phyloP scores from a whole-genome alignment of 2,888 invertebrate genomes.

The Zele albiditarsus region DNA sequence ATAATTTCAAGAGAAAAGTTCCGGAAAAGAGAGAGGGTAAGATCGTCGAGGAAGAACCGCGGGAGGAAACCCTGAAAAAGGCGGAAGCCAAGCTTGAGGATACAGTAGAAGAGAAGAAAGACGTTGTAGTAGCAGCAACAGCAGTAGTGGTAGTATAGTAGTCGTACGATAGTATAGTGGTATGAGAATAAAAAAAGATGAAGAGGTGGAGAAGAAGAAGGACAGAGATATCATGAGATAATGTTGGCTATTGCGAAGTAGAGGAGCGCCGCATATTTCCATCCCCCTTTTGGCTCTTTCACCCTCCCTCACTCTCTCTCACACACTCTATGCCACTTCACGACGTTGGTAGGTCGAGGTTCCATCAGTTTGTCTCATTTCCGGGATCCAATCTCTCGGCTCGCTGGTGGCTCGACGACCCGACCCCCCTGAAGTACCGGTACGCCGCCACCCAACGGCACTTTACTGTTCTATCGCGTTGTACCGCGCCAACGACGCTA shows the following conservation, averaged over 20 bases:
- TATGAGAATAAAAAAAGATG: slow-evolving; percentile 26
- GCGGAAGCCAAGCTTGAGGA: slow-evolving; percentile 30
- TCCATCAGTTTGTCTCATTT: slow-evolving; percentile 71
- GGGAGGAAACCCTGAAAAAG: slow-evolving; percentile 17
- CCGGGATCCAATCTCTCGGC: slow-evolving; percentile 70
- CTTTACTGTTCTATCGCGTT: slow-evolving; percentile 48
- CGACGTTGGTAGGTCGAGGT: slow-evolving; percentile 54
- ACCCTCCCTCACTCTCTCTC: slow-evolving; percentile 19
- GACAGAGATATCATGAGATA: slow-evolving; percentile 63
- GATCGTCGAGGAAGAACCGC: slow-evolving; percentile 31
- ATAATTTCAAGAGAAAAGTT: slow-evolving; percentile 63
- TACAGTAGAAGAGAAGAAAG: slow-evolving; percentile 18
- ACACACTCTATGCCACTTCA: neutral
- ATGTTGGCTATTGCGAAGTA: slow-evolving; percentile 63
- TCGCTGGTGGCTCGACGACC: slow-evolving; percentile 59
- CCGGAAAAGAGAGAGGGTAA: slow-evolving; percentile 49
- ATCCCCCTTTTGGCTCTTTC: slow-evolving; percentile 48
- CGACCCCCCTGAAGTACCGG: slow-evolving; percentile 44
- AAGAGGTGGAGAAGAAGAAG: slow-evolving; percentile 42
- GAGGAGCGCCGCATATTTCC: slow-evolving; percentile 56
- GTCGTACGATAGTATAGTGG: neutral
- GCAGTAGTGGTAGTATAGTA: neutral
- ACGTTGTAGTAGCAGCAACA: neutral
- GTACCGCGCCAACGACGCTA: slow-evolving; percentile 29
- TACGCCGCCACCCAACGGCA: slow-evolving; percentile 47